These are phyloP conservation scores for Oscheius sp. DNA, from an alignment of 2,888 invertebrate species.

Conservation along the genomic window DNA sequence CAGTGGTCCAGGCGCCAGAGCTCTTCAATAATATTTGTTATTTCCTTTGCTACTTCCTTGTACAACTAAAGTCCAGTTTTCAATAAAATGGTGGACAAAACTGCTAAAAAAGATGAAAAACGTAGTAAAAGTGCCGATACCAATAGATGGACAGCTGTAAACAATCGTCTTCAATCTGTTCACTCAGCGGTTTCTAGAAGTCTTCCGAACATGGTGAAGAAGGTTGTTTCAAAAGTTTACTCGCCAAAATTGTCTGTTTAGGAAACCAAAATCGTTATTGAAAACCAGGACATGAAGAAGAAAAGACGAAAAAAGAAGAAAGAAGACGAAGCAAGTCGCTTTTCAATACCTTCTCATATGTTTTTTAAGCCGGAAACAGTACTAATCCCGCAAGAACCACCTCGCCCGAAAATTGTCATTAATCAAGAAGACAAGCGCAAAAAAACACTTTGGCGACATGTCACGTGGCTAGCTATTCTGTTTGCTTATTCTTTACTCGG, in stretches of 20 bases:
- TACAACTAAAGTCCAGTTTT: background rate
- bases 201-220: slow-evolving; percentile 56
- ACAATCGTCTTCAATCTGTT: slow-evolving; percentile 52
- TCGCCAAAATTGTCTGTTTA: background rate
- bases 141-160: slow-evolving; percentile 54
- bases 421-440: slow-evolving; percentile 52
- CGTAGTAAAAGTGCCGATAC: slow-evolving; percentile 55
- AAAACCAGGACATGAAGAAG: slow-evolving; percentile 33
- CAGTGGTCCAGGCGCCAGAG: too few species aligned
- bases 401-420: slow-evolving; percentile 50
- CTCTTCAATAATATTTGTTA: background rate
- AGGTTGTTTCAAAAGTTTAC: background rate
- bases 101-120: slow-evolving; percentile 31
- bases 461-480: slow-evolving; percentile 56
- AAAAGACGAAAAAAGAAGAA: slow-evolving; percentile 31
- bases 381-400: slow-evolving; percentile 33
- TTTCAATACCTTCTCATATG: background rate
- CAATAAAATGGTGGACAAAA: slow-evolving; percentile 9
- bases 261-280: slow-evolving; percentile 30
- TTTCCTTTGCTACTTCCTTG: background rate
- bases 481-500: slow-evolving; percentile 61
- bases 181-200: slow-evolving; percentile 55
- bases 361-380: slow-evolving; percentile 38
- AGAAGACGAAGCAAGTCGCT: slow-evolving; percentile 10
- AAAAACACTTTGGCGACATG: slow-evolving; percentile 61